Evolutionary conservation across 1,140 invertebrate species (phyloP).

Genomic region (Drosophila burlai): DNA sequence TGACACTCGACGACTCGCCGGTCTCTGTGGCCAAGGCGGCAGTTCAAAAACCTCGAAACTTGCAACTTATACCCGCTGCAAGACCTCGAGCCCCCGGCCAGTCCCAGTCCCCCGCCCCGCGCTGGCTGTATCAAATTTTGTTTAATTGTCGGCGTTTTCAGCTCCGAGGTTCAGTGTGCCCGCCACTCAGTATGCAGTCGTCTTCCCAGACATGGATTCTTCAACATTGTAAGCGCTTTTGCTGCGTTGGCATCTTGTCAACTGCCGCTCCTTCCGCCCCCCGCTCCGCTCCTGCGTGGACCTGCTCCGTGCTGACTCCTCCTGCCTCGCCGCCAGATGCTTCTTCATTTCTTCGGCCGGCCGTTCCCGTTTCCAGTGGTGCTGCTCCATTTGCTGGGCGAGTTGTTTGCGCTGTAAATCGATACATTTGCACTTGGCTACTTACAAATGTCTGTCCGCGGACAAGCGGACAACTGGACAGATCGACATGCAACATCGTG

Average conservation of each 20-base stretch:
- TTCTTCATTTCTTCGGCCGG: conserved; percentile 25
- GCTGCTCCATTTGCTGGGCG: conserved; percentile 67
- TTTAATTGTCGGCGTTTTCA: conserved; percentile 71
- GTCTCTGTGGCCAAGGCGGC: conserved; percentile 17
- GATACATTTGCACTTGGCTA: conserved; percentile 76
- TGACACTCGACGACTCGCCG: conserved; percentile 24
- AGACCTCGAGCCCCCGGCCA: not conserved
- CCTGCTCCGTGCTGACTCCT: not conserved
- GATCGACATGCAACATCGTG: conserved; percentile 33
- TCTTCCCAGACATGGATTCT: conserved; percentile 75
- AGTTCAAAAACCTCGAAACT: conserved; percentile 76
- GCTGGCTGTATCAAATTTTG: conserved; percentile 76
- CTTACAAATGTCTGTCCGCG: conserved; percentile 53
- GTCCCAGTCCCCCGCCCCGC: not conserved
- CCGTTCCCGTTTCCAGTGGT: conserved; percentile 46
- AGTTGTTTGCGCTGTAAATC: conserved; percentile 81
- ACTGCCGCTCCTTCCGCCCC: not conserved
- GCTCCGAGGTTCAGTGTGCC: not conserved
- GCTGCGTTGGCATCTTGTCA: conserved; percentile 80
- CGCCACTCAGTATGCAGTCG: conserved; percentile 47
- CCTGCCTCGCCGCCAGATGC: not conserved
- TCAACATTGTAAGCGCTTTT: conserved; percentile 82
- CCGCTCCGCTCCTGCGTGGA: not conserved
- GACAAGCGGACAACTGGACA: not conserved
- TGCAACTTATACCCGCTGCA: conserved; percentile 58